Base-by-base conservation (phyloP, 2,113 vertebrate genomes). In the Gambusia holbrooki region DNA sequence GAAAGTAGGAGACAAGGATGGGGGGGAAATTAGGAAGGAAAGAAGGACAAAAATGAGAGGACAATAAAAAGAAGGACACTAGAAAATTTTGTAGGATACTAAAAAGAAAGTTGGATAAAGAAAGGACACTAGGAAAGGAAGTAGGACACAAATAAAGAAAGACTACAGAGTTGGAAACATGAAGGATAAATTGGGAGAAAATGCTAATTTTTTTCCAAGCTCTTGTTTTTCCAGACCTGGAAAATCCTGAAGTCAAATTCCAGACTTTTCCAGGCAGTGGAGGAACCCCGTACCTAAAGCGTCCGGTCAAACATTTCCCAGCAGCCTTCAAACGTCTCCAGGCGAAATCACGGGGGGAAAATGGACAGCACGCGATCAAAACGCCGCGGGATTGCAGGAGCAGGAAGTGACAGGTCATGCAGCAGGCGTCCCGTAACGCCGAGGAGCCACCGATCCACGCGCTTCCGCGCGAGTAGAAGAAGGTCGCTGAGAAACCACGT, bases 331-430 rank as follows among this genome's bases (percentile, higher is more conserved):
- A 76, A 87, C 77, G 27, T 27, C 62, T 89, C 88, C 80, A 61
- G 51, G 70, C 60, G 22, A 78, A 83, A 62, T 76, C 71, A n/a
- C 80, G 80, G 86, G 86, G 87, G 80, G 86, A 81, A 74, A 83
- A 84, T 83, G 78, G 63, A 88, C 77, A 83, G 77, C 85, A 68
- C 78, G 22, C 62, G n/a, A 80, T 70, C 37, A 76, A 69, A 72
- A 65, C 64, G 37, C 54, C 12, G 63, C 32, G 67, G 80, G 76
- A 71, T 75, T 82, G 73, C 30, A 66, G 77, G 54, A 84, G 77
- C 80, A 71, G 77, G 65, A 85, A 82, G 81, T 71, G 84, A 63
- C 37, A 61, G 70, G 79, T 77, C 60, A 58, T 73, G 69, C 32
- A 66, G 69, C 63, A 66, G 58, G 71, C 74, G 85, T 83, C 75